Base-by-base conservation (phyloP, 2,797 vertebrate species). In the Eulemur albifrons region DNA sequence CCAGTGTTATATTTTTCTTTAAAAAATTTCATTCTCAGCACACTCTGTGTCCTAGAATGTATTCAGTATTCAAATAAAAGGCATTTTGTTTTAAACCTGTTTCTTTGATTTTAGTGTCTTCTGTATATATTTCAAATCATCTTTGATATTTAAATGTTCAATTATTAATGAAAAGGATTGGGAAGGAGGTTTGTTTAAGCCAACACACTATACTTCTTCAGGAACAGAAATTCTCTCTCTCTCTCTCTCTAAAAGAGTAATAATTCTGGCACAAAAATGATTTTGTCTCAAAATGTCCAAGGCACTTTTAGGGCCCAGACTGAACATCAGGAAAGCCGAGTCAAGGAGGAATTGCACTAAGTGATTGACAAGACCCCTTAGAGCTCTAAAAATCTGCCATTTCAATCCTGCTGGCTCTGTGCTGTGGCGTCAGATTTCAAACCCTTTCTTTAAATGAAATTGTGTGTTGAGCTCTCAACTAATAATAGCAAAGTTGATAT, bases 11-110 rank as follows among this genome's bases (percentile, higher is more conserved):
- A 75, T 94, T 89, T 59, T 81, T 7, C 40, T 48, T 59, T 45
- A 59, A 80, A 54, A 32, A 54, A n/a, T 89, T 96, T 43, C 6
- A 38, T 48, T 52, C 30, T n/a, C 65, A 91, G 57, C 27, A 90
- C 4, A 79, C 67, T 84, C 50, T 95, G 84, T 89, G 20, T 86
- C 6, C 45, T 27, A 96, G 90, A 89, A 77, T 89, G 4, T 82
- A 38, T 82, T 85, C 43, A 67, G 9, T 96, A 77, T 96, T 91
- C 81, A 97, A 97, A 98, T 98, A 98, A 98, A 98, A 97, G 40
- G 25, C 14, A 50, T 75, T 94, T 82, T 88, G 3, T 85, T 84
- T 97, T 0, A 0, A 96, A 77, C 18, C 15, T 21, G 5, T 32
- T 65, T 95, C 50, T 81, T 45, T 54, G 14, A 27, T 95, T 92